Conservation (phyloP, 2,113 vertebrate species). For the Amblyornis subalaris region DNA sequence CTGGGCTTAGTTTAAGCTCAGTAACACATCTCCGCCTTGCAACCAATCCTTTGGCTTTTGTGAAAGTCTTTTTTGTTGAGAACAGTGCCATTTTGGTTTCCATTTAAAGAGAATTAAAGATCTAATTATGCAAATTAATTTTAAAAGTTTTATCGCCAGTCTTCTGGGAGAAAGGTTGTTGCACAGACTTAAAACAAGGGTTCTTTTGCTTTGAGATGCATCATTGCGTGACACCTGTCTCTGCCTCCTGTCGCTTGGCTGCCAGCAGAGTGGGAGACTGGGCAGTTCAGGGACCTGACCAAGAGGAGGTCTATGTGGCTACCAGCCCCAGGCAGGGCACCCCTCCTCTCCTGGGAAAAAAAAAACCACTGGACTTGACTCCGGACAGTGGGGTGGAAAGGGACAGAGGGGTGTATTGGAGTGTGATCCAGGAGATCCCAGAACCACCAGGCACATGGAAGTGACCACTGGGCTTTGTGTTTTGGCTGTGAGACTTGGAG, state of each 20-base stretch:
- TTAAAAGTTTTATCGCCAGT: neutral
- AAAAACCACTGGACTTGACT: neutral
- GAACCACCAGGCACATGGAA: fast-evolving
- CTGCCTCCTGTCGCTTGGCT: neutral
- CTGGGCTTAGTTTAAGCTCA: constrained; percentile 7
- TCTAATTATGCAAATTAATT: constrained; percentile 45
- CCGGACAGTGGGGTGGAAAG: neutral
- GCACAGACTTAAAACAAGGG: neutral
- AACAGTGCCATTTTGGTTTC: constrained; percentile 36
- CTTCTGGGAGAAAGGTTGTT: constrained; percentile 20
- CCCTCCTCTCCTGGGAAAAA: neutral
- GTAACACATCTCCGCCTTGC: neutral
- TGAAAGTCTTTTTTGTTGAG: neutral
- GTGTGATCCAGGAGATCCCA: neutral
- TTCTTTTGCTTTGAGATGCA: constrained; percentile 33
- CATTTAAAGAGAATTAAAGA: constrained; percentile 42
- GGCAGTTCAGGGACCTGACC: neutral
- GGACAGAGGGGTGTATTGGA: neutral
- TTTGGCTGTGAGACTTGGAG: neutral
- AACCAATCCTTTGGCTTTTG: neutral
- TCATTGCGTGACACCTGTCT: fast-evolving
- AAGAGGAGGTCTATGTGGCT: neutral
- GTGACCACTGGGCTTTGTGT: neutral
- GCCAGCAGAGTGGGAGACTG: neutral
- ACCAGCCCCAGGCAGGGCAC: neutral